Evolutionary conservation across 2,888 invertebrate species (phyloP).

Genomic region (Eilema griseolum): DNA sequence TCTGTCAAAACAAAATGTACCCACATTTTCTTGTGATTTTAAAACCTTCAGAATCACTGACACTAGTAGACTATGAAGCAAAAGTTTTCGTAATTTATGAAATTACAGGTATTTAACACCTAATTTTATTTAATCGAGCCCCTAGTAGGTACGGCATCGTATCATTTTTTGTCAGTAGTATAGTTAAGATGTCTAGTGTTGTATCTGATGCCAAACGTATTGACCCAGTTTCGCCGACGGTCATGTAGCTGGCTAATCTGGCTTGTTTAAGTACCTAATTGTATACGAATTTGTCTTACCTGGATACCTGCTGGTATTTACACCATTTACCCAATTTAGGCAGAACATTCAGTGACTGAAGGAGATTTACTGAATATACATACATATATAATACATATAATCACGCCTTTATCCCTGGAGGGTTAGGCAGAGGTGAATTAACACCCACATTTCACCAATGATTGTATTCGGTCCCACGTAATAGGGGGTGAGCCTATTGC

Average conservation of each 20-base stretch:
- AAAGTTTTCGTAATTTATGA: background rate
- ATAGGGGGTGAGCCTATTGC: too few relatives aligned
- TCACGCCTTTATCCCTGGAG: too few relatives aligned
- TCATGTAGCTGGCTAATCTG: constrained; percentile 40
- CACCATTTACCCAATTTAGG: background rate
- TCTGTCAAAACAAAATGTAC: too few relatives aligned
- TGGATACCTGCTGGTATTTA: background rate
- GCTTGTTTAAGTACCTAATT: constrained; percentile 17
- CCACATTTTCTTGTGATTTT: too few relatives aligned
- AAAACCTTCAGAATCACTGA: too few relatives aligned
- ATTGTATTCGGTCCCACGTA: too few relatives aligned
- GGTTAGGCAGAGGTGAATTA: too few relatives aligned
- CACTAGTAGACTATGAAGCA: too few relatives aligned
- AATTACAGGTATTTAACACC: background rate
- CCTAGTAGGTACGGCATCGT: constrained; percentile 10
- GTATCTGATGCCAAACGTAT: constrained; percentile 51
- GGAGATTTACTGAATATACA: too few relatives aligned
- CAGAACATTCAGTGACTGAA: background rate
- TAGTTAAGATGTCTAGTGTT: constrained; percentile 40
- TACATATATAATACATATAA: too few relatives aligned
- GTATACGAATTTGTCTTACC: background rate
- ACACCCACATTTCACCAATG: too few relatives aligned
- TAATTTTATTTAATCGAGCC: too few relatives aligned
- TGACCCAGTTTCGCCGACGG: constrained; percentile 55
- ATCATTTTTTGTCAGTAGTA: constrained; percentile 27